These are phyloP conservation scores for Heloderma charlesbogerti DNA, from an alignment of 2,113 vertebrate genomes.

Conservation along the genomic window DNA sequence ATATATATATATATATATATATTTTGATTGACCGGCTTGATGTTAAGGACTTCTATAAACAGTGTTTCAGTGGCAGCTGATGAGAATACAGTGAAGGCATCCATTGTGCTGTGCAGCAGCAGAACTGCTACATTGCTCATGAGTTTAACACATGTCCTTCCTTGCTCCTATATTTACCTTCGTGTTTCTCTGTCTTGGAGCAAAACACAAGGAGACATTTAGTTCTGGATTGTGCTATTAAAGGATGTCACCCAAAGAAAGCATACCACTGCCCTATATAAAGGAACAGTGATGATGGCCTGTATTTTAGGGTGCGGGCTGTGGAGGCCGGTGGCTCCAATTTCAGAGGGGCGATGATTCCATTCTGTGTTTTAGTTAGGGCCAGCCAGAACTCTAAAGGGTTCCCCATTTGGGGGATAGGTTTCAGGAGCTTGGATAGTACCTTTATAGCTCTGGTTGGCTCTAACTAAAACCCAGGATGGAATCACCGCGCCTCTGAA, in stretches of 20 bases:
- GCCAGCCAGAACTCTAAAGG: too few species aligned
- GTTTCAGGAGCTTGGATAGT: too few species aligned
- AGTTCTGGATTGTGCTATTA: background rate
- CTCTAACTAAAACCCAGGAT: too few species aligned
- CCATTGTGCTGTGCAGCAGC: constrained; percentile 10
- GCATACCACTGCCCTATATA: background rate
- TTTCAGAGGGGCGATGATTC: too few species aligned
- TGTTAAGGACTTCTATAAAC: constrained; percentile 47
- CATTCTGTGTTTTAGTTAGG: too few species aligned
- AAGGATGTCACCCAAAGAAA: background rate
- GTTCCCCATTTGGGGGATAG: too few species aligned
- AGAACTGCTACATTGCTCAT: constrained; percentile 29
- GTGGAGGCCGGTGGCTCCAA: too few species aligned
- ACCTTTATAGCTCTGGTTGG: too few species aligned
- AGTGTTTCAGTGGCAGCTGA: constrained; percentile 46
- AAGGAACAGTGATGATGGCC: background rate
- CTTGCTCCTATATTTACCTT: constrained; percentile 32
- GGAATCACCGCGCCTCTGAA: too few species aligned
- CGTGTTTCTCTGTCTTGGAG: background rate
- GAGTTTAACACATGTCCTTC: constrained; percentile 43
- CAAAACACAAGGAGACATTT: background rate
- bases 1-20: constrained; percentile 56
- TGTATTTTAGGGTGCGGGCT: too few species aligned
- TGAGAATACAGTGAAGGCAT: constrained; percentile 45
- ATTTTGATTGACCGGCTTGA: constrained; percentile 43